Evolutionary conservation across 1,140 invertebrate species (phyloP).

Genomic region (Drosophila trapezifrons): DNA sequence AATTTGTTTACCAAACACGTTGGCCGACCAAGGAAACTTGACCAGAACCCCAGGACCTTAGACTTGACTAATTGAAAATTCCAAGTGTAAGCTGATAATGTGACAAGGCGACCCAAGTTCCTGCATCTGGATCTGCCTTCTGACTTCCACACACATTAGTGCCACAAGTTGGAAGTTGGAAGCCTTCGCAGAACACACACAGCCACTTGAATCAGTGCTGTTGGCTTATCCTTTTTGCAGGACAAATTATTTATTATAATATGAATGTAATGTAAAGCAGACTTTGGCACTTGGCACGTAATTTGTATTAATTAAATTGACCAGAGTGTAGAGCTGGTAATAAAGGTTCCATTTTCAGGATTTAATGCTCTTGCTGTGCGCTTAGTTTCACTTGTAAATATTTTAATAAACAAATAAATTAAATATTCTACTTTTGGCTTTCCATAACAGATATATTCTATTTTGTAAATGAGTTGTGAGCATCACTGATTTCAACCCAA

Average conservation of each 20-base stretch:
- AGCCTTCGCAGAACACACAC: neutral
- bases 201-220: conserved; percentile 7
- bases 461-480: neutral
- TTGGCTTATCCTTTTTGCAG: neutral
- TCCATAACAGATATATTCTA: neutral
- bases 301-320: neutral
- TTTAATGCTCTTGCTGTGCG: neutral
- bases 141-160: conserved; percentile 42
- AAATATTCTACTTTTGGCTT: neutral
- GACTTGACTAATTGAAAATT: conserved; percentile 77
- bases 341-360: too few relatives aligned
- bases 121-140: conserved; percentile 16
- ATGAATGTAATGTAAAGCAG: too few relatives aligned
- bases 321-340: too few relatives aligned
- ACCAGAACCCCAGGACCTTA: conserved; percentile 56
- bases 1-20: conserved; percentile 82
- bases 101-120: conserved; percentile 54
- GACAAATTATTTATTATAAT: neutral
- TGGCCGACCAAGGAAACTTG: conserved; percentile 49
- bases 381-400: too few relatives aligned
- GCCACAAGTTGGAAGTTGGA: conserved; percentile 12
- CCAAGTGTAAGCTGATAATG: conserved; percentile 72
- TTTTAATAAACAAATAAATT: too few relatives aligned
- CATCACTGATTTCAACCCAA: conserved; percentile 19
- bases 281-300: too few relatives aligned